These are phyloP conservation scores for Pandemis corylana DNA, from an alignment of 2,888 invertebrate species.

Conservation along the genomic window DNA sequence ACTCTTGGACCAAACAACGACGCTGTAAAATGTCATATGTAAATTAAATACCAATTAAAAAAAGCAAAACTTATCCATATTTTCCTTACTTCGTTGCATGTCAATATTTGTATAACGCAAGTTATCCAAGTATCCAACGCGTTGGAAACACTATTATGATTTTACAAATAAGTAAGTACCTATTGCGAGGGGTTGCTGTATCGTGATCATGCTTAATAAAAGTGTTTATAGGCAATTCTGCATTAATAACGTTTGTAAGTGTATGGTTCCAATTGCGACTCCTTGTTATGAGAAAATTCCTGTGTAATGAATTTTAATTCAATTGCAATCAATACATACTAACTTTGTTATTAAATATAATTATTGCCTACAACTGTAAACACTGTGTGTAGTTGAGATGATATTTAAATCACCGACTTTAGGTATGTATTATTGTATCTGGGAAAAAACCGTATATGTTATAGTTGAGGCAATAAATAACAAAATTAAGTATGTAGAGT, in stretches of 20 bases:
- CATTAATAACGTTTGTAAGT: constrained; percentile 6
- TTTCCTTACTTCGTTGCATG: constrained; percentile 47
- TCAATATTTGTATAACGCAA: constrained; percentile 52
- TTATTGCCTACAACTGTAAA: not conserved
- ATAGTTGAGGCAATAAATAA: constrained; percentile 3
- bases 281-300: not conserved
- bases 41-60: not conserved
- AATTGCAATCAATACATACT: not conserved
- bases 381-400: not conserved
- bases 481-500: not conserved
- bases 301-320: not conserved
- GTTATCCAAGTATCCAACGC: constrained; percentile 18
- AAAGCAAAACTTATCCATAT: constrained; percentile 25
- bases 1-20: not conserved
- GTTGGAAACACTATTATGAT: constrained; percentile 36
- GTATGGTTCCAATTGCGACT: not conserved
- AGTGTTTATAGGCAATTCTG: constrained; percentile 56
- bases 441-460: not conserved
- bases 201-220: constrained; percentile 65
- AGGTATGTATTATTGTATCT: not conserved
- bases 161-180: constrained; percentile 40
- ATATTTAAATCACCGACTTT: not conserved
- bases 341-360: not conserved
- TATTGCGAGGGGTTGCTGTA: constrained; percentile 55
- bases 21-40: too few relatives aligned